Base-by-base conservation (phyloP, 2,888 invertebrate genomes). In the Hemithea aestivaria region DNA sequence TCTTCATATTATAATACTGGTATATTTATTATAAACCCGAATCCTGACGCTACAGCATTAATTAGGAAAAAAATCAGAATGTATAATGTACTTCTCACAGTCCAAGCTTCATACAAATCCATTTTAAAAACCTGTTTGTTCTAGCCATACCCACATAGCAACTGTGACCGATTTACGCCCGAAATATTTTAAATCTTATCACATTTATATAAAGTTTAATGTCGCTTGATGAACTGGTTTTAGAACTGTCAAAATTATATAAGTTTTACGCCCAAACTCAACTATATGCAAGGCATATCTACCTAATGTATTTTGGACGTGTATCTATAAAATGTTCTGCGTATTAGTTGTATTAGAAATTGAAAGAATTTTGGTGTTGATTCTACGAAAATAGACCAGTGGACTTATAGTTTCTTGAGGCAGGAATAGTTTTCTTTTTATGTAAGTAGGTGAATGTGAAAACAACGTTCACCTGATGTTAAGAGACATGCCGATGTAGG, bases 41-140 rank as follows among this genome's bases (percentile, higher is more conserved):
- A 41, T 12, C 32, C 21, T 35, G 24, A 27, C 26, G 30, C 12
- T 38, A 21, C 35, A 32, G 5, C 33, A 27, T 40, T 45, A 47
- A 45, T 47, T 46, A 46, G 37, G 20, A 21, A 45, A 47, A 50
- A 45, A 46, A 44, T 39, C 46, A 43, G 30, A 48, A 39, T 42
- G 45, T 49, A 40, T 40, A 45, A 22, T 31, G 32, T 35, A 51
- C 46, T 52, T 48, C 46, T 51, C 45, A 44, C 45, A 41, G 36
- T 23, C 47, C 40, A 42, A 40, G 46, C 43, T 48, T 48, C 45
- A 45, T 47, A 52, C 52, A 41, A 44, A 46, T 40, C 46, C 49
- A 2, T 49, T 51, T 49, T 40, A 40, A 40, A 54, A 54, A 54
- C 52, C 52, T 40, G 50, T 52, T 54, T 47, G 24, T 33, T 54